Conservation (phyloP, 1,140 invertebrate genomes). For the Agrilus planipennis region DNA sequence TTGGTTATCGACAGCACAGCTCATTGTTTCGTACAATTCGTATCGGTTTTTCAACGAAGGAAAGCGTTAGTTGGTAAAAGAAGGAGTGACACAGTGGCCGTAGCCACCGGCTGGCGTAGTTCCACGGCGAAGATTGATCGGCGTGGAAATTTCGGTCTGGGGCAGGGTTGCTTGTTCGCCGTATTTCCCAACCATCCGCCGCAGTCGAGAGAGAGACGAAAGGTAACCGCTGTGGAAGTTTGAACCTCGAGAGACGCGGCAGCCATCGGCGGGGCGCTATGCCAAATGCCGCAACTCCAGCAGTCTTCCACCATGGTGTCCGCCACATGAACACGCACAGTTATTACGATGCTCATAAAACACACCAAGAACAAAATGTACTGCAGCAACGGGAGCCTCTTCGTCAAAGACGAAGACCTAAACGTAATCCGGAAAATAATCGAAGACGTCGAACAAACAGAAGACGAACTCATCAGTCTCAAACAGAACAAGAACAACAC, state of each 20-base stretch:
- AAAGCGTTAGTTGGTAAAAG: no score
- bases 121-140: no score
- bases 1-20: no score
- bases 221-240: not conserved
- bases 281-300: not conserved
- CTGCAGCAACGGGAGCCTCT: conserved; percentile 19
- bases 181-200: no score
- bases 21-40: no score
- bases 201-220: no score
- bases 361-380: conserved; percentile 17
- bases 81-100: no score
- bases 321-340: not conserved
- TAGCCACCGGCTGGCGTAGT: no score
- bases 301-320: not conserved
- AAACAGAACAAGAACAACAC: conserved; percentile 8
- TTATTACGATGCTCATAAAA: not conserved
- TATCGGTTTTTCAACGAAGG: no score
- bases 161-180: no score
- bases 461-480: conserved; percentile 9
- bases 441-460: conserved; percentile 27
- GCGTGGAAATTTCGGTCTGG: no score
- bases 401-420: conserved; percentile 22
- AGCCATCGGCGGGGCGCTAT: not conserved
- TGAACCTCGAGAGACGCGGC: not conserved
- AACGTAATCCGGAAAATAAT: conserved; percentile 28